A percentile compares a stretch with the other conserved stretches of the same genome.
phyloP scores from a whole-genome alignment of 2,797 vertebrate species.

The Manis pentadactyla region DNA sequence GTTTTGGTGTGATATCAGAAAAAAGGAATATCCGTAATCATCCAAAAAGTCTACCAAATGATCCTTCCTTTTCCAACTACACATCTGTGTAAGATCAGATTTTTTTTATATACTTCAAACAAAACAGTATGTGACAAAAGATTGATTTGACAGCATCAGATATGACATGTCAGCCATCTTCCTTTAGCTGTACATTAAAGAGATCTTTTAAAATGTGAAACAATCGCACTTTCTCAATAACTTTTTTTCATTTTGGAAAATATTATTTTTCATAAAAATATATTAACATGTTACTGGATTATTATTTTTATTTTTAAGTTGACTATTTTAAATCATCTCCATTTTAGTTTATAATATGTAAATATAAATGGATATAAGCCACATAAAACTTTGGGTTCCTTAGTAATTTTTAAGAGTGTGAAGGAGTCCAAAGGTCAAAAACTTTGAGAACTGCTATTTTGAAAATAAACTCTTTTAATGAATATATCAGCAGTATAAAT shows the following conservation, averaged over 20 bases:
- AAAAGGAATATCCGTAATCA: neutral
- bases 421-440: constrained; percentile 33
- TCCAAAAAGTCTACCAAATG: neutral
- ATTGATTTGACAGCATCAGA: neutral
- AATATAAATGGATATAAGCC: neutral
- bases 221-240: neutral
- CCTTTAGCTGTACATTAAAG: neutral
- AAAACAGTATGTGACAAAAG: neutral
- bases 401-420: constrained; percentile 10
- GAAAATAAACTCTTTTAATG: neutral
- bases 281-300: constrained; percentile 10
- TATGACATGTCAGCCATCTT: neutral
- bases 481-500: neutral
- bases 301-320: constrained; percentile 24
- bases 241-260: constrained; percentile 24
- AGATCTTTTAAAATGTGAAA: neutral
- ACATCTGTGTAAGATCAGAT: neutral
- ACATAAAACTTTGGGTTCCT: constrained; percentile 4
- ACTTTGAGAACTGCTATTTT: neutral
- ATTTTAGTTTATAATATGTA: constrained; percentile 30
- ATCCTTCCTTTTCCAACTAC: neutral
- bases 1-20: neutral
- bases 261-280: constrained; percentile 16
- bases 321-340: neutral
- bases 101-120: neutral